Conservation (phyloP, 1,140 invertebrate genomes). For the Tetramorium simillimum region DNA sequence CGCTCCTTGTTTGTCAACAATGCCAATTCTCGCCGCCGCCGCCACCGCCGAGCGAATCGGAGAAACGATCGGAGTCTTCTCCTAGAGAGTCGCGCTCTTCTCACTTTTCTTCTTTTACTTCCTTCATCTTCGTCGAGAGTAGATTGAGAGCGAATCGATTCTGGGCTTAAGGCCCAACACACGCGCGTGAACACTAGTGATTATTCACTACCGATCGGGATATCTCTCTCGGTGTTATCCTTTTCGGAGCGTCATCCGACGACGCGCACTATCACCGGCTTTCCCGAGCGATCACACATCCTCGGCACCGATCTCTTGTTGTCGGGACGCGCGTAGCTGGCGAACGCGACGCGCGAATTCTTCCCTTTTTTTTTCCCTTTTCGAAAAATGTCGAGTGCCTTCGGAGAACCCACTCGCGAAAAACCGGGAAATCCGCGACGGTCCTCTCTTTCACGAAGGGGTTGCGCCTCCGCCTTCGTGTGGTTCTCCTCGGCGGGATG, state of each 20-base stretch:
- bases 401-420: conserved; percentile 20
- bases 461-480: conserved; percentile 70
- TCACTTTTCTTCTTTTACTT: neutral
- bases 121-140: neutral
- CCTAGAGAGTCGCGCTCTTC: neutral
- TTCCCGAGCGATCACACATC: conserved; percentile 20
- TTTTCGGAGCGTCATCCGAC: conserved; percentile 15
- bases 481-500: conserved; percentile 68
- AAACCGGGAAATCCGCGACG: conserved; percentile 29
- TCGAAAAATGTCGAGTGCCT: neutral
- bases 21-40: neutral
- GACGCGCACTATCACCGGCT: conserved; percentile 44
- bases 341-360: conserved; percentile 15
- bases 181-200: conserved; percentile 3
- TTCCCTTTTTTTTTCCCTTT: neutral
- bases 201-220: conserved; percentile 34
- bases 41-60: neutral
- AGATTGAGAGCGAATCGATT: conserved; percentile 13
- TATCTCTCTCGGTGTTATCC: conserved; percentile 10
- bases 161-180: neutral
- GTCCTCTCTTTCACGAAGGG: conserved; percentile 71
- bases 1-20: conserved; percentile 69
- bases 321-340: neutral
- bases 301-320: conserved; percentile 17
- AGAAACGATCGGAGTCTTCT: neutral